phyloP scores from a whole-genome alignment of 2,888 invertebrate genomes.

The Mimumesa dahlbomi region DNA sequence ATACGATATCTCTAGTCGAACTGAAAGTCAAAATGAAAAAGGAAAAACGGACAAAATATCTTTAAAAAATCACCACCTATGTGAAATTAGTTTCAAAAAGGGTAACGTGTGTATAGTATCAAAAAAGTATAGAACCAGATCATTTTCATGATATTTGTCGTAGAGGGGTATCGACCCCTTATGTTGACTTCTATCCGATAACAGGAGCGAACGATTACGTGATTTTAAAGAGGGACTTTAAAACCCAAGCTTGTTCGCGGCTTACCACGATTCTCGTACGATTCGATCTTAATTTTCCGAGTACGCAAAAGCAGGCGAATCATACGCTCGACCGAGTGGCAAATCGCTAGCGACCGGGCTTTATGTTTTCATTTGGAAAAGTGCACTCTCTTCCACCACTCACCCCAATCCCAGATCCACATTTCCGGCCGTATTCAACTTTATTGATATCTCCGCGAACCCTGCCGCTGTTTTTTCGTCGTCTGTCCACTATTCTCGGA shows the following conservation, averaged over 20 bases:
- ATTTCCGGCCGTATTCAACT: conserved; percentile 45
- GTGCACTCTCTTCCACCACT: conserved; percentile 56
- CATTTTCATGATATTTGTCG: neutral
- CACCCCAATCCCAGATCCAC: conserved; percentile 2
- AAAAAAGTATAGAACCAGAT: too few species aligned
- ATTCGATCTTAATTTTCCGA: conserved; percentile 52
- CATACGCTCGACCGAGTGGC: conserved; percentile 55
- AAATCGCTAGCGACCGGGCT: conserved; percentile 60
- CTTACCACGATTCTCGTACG: conserved; percentile 38
- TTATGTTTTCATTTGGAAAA: conserved; percentile 70
- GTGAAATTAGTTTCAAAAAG: too few species aligned
- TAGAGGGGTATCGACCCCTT: neutral
- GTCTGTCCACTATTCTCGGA: neutral
- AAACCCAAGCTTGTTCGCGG: conserved; percentile 41
- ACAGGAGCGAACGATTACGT: conserved; percentile 1
- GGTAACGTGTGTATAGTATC: too few species aligned
- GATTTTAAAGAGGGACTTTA: conserved; percentile 55
- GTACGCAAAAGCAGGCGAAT: conserved; percentile 33
- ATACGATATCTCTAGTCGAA: conserved; percentile 51
- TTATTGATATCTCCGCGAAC: conserved; percentile 45
- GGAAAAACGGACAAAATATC: too few species aligned
- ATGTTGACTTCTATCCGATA: neutral
- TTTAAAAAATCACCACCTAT: too few species aligned
- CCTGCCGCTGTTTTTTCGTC: conserved; percentile 2
- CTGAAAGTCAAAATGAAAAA: too few species aligned